Percentiles rank a stretch among this genome's conserved stretches.
These are phyloP conservation scores for Meriones unguiculatus DNA, from an alignment of 2,113 vertebrate genomes.

Conservation along the genomic window DNA sequence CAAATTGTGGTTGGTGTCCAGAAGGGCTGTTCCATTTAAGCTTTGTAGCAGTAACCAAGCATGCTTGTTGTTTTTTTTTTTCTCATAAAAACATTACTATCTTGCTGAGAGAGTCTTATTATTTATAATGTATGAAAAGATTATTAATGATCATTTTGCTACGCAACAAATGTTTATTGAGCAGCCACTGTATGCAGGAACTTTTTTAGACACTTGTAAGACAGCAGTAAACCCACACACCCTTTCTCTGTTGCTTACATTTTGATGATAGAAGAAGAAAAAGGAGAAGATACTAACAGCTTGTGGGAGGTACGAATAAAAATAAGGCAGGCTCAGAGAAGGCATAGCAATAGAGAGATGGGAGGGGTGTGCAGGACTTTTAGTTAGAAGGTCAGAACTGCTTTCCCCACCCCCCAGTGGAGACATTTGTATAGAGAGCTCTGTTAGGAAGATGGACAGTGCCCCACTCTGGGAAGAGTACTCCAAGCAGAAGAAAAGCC, in stretches of 20 bases:
- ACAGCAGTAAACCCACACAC: neutral
- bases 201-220: neutral
- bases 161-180: constrained; percentile 3
- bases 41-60: neutral
- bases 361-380: neutral
- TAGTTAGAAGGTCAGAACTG: neutral
- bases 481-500: neutral
- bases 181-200: neutral
- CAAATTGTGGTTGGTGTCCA: neutral
- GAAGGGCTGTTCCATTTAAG: neutral
- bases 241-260: neutral
- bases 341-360: neutral
- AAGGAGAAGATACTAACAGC: neutral
- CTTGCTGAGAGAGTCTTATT: neutral
- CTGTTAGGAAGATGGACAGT: neutral
- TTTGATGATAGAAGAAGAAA: neutral
- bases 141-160: neutral
- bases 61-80: neutral
- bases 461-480: neutral
- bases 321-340: neutral
- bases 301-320: neutral
- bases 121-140: neutral
- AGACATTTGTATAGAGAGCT: neutral
- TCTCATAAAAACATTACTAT: neutral
- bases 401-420: neutral